Evolutionary conservation across 2,888 invertebrate genomes (phyloP).

Genomic region (Thecocarcelia acutangulata): DNA sequence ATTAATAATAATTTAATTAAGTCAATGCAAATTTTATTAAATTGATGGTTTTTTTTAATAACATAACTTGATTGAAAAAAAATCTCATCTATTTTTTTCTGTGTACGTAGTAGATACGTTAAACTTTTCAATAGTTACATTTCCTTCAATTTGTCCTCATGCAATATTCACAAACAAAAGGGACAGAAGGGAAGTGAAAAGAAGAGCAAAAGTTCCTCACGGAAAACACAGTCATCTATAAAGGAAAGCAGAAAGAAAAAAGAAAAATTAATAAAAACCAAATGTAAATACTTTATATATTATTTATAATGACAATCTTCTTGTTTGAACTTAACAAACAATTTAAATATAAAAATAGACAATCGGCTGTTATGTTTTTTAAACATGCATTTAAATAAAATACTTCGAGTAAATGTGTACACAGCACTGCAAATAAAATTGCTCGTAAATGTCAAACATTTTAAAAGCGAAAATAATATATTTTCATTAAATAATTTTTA

Average conservation of each 20-base stretch:
- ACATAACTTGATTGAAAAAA: too few relatives aligned
- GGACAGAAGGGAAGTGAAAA: neutral
- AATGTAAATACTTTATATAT: constrained; percentile 28
- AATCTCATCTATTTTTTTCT: too few relatives aligned
- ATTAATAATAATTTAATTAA: too few relatives aligned
- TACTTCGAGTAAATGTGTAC: neutral
- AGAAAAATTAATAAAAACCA: constrained; percentile 8
- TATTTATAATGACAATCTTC: constrained; percentile 34
- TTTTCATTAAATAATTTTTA: too few relatives aligned
- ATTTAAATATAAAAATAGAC: constrained; percentile 37
- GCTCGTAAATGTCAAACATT: neutral
- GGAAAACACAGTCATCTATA: constrained; percentile 31
- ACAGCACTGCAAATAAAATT: neutral
- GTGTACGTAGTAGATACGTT: too few relatives aligned
- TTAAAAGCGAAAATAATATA: too few relatives aligned
- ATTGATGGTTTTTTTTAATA: too few relatives aligned
- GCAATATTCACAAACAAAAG: constrained; percentile 32
- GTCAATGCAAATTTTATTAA: too few relatives aligned
- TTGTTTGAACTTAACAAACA: constrained; percentile 29
- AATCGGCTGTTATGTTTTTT: constrained; percentile 14
- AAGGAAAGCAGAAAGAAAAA: neutral
- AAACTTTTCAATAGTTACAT: constrained; percentile 29
- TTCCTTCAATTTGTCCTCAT: constrained; percentile 38
- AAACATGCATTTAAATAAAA: constrained; percentile 26
- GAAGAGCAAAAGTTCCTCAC: constrained; percentile 16